phyloP scores from a whole-genome alignment of 2,113 vertebrate genomes.

The Henicopernis longicauda region DNA sequence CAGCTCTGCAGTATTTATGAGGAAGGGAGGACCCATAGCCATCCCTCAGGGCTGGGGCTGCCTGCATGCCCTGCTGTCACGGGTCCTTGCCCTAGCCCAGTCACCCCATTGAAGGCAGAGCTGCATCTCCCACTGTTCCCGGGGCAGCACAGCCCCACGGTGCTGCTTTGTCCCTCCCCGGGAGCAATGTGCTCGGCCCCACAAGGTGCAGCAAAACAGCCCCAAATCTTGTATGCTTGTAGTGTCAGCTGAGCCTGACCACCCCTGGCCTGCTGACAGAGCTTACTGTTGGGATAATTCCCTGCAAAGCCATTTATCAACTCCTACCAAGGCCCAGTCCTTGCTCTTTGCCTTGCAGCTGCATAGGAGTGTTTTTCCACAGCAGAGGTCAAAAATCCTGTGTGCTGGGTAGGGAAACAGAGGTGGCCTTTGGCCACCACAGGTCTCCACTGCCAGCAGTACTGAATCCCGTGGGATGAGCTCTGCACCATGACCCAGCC shows the following conservation, averaged over 20 bases:
- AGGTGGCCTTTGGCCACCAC: accelerated
- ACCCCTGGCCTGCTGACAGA: accelerated
- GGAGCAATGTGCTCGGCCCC: accelerated
- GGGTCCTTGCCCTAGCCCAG: neutral
- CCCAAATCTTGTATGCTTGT: neutral
- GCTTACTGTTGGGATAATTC: neutral
- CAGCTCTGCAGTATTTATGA: neutral
- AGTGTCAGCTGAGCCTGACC: neutral
- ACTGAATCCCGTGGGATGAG: neutral
- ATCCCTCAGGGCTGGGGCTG: neutral
- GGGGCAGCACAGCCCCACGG: neutral
- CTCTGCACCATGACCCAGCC: neutral
- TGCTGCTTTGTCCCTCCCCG: neutral
- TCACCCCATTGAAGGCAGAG: neutral
- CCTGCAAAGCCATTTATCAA: accelerated
- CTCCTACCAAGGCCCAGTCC: neutral
- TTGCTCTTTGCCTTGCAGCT: neutral
- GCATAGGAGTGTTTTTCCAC: neutral
- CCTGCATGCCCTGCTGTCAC: accelerated
- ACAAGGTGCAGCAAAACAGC: neutral
- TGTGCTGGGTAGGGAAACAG: accelerated
- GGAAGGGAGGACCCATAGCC: neutral
- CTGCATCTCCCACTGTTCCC: neutral
- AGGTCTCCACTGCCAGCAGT: neutral
- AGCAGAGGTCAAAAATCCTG: neutral